A percentile compares a stretch with the other conserved stretches of the same genome.
Evolutionary conservation across 2,888 invertebrate species (phyloP).

Genomic region (Drosophila mimetica): DNA sequence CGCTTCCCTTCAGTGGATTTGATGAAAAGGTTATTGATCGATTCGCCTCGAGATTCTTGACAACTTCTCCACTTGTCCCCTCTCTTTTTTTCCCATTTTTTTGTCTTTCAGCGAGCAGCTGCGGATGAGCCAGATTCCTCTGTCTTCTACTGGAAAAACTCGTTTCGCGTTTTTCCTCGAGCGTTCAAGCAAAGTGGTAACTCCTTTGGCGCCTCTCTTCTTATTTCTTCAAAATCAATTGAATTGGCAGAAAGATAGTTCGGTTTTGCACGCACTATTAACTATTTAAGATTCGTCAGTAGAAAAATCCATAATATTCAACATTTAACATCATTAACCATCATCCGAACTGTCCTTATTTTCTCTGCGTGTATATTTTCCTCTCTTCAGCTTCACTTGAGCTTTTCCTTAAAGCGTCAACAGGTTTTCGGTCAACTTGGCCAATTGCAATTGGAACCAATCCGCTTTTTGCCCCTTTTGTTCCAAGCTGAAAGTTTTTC

Average conservation of each 20-base stretch:
- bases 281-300: too few relatives aligned
- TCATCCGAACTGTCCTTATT: background rate
- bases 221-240: slow-evolving; percentile 2
- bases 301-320: background rate
- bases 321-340: too few relatives aligned
- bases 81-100: background rate
- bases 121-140: slow-evolving; percentile 54
- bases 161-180: slow-evolving; percentile 53
- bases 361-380: slow-evolving; percentile 1
- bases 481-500: slow-evolving; percentile 16
- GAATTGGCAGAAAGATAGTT: slow-evolving; percentile 7
- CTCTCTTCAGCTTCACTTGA: slow-evolving; percentile 21
- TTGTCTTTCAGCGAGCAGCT: slow-evolving; percentile 14
- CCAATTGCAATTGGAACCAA: slow-evolving; percentile 58
- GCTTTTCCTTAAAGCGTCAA: slow-evolving; percentile 73
- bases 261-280: slow-evolving; percentile 1
- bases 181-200: slow-evolving; percentile 5
- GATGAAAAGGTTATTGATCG: slow-evolving; percentile 49
- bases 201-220: slow-evolving; percentile 21
- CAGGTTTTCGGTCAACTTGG: slow-evolving; percentile 67
- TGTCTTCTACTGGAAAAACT: slow-evolving; percentile 67
- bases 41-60: slow-evolving; percentile 48
- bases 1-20: slow-evolving; percentile 12
- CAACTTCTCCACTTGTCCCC: slow-evolving; percentile 17
- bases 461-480: background rate